Conservation (phyloP, 2,113 vertebrate genomes). For the Rhabdornis inornatus region DNA sequence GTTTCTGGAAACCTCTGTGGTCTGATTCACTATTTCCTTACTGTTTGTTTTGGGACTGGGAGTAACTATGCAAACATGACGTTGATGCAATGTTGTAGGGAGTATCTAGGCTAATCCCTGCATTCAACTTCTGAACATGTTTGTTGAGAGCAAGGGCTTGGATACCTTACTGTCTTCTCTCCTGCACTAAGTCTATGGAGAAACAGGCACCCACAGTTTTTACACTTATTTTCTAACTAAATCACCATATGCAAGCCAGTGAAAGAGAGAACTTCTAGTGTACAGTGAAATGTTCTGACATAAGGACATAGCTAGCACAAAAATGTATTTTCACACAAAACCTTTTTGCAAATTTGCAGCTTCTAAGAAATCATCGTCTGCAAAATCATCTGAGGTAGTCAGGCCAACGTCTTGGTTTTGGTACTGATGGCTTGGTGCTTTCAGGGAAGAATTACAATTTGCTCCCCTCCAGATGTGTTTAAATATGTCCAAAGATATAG, state of each 20-base stretch:
- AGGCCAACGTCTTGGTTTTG: background rate
- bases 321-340: background rate
- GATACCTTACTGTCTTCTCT: background rate
- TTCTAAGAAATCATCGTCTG: background rate
- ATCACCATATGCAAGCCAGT: background rate
- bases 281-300: background rate
- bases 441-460: background rate
- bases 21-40: conserved; percentile 62
- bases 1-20: conserved; percentile 49
- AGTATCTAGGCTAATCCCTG: conserved; percentile 50
- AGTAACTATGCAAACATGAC: conserved; percentile 52
- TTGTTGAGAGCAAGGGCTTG: background rate
- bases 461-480: background rate
- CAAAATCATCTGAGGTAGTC: background rate
- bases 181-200: background rate
- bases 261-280: background rate
- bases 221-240: background rate
- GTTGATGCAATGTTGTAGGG: conserved; percentile 52
- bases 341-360: background rate
- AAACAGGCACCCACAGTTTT: background rate
- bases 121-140: conserved; percentile 12
- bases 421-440: background rate
- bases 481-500: background rate
- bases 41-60: conserved; percentile 55
- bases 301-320: background rate